A percentile compares a stretch with the other conserved stretches of the same genome.
Conservation (phyloP, 1,140 invertebrate genomes). For the Maniola jurtina region DNA sequence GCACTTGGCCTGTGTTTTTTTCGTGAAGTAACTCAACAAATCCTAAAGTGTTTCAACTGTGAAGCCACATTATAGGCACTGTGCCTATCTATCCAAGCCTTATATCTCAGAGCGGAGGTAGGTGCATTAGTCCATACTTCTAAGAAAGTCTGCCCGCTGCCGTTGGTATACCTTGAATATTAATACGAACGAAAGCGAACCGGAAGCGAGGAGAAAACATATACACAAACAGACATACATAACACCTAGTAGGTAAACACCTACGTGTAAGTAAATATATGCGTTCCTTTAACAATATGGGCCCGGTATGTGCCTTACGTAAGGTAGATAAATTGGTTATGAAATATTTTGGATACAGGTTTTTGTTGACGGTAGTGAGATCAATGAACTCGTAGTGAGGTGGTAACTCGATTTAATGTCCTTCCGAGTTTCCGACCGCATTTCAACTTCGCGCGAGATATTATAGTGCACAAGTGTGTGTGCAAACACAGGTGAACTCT, state of each 20-base stretch:
- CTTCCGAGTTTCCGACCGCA: too few relatives aligned
- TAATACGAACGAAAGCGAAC: conserved; percentile 48
- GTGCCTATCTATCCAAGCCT: too few relatives aligned
- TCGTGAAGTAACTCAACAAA: too few relatives aligned
- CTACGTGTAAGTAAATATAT: conserved; percentile 5
- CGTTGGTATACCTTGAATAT: conserved; percentile 40
- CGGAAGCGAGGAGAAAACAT: conserved; percentile 41
- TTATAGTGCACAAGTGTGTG: too few relatives aligned
- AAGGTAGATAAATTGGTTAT: not conserved
- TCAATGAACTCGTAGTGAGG: not conserved
- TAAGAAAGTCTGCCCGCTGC: conserved; percentile 39
- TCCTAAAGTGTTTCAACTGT: too few relatives aligned
- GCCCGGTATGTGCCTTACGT: conserved; percentile 4
- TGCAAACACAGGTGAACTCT: too few relatives aligned
- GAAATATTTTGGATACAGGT: conserved; percentile 7
- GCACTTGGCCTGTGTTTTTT: too few relatives aligned
- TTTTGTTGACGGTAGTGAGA: not conserved
- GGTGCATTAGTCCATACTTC: conserved; percentile 27
- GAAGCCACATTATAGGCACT: too few relatives aligned
- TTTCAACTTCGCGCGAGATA: too few relatives aligned
- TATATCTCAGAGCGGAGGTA: not conserved
- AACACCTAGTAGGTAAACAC: conserved; percentile 3
- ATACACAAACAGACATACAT: conserved; percentile 30
- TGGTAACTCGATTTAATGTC: not conserved
- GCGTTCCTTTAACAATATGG: conserved; percentile 10